Conservation (phyloP, 1,140 invertebrate genomes). For the Achroia grisella region DNA sequence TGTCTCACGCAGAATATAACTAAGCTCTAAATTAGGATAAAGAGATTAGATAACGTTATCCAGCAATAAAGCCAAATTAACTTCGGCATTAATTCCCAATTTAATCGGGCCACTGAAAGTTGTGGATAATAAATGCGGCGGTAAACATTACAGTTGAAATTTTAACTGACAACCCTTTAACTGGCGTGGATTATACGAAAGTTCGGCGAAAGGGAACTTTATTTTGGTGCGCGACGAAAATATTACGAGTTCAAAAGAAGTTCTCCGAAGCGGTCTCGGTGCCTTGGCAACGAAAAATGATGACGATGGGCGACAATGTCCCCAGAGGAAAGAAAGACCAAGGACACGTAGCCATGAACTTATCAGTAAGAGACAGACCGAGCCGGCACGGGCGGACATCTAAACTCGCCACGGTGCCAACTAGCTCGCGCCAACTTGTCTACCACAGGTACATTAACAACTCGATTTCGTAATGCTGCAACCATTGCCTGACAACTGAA, state of each 20-base stretch:
- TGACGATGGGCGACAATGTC: background rate
- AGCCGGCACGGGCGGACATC: too few relatives aligned
- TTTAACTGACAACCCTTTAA: background rate
- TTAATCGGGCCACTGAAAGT: conserved; percentile 9
- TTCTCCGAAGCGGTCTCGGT: conserved; percentile 1
- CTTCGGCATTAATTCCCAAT: conserved; percentile 8
- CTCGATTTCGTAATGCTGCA: too few relatives aligned
- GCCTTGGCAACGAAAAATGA: conserved; percentile 3
- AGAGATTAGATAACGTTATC: conserved; percentile 12
- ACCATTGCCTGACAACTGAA: too few relatives aligned
- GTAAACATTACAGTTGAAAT: conserved; percentile 6
- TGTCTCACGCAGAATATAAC: conserved; percentile 10
- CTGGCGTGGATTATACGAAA: background rate
- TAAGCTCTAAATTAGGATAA: conserved; percentile 11
- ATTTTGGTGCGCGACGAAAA: conserved; percentile 1
- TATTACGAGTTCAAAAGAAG: conserved; percentile 9
- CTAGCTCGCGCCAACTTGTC: too few relatives aligned
- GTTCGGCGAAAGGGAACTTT: background rate
- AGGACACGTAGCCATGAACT: too few relatives aligned
- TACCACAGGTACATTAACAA: too few relatives aligned
- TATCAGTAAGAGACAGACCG: too few relatives aligned
- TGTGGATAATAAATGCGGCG: conserved; percentile 2
- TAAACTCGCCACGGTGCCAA: too few relatives aligned
- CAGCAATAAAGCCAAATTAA: conserved; percentile 11
- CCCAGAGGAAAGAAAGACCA: background rate